phyloP scores from a whole-genome alignment of 2,797 vertebrate species.

The Scarus forsteni region DNA sequence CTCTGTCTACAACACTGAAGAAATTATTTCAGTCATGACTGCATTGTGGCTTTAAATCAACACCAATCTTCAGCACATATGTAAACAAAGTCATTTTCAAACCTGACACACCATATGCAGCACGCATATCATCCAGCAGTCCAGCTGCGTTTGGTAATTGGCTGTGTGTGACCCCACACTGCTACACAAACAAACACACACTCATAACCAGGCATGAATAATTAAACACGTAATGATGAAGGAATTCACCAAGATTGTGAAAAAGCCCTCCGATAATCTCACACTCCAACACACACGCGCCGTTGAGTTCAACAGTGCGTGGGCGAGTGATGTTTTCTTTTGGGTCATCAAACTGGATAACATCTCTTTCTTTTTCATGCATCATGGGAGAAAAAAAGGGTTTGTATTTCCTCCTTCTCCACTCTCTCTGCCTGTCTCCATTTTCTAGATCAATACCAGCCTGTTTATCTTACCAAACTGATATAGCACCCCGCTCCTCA shows the following conservation, averaged over 20 bases:
- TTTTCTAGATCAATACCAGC: constrained; percentile 77
- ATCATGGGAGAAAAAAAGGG: constrained; percentile 45
- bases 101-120: not conserved
- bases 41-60: not conserved
- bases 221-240: constrained; percentile 21
- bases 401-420: constrained; percentile 53
- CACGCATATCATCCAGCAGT: not conserved
- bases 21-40: not conserved
- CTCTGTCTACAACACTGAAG: not conserved
- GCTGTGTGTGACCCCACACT: not conserved
- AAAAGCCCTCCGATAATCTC: constrained; percentile 30
- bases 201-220: constrained; percentile 11
- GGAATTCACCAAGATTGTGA: constrained; percentile 12
- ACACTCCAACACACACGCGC: constrained; percentile 13
- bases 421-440: constrained; percentile 46
- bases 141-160: constrained; percentile 11
- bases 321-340: constrained; percentile 51
- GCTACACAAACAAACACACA: constrained; percentile 1
- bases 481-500: constrained; percentile 53
- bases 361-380: constrained; percentile 74
- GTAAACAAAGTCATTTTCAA: constrained; percentile 2
- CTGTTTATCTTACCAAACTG: constrained; percentile 67
- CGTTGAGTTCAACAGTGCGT: constrained; percentile 41
- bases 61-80: not conserved
- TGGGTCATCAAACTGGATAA: constrained; percentile 65